Conservation (phyloP, 2,797 vertebrate genomes). For the Astyanax mexicanus region DNA sequence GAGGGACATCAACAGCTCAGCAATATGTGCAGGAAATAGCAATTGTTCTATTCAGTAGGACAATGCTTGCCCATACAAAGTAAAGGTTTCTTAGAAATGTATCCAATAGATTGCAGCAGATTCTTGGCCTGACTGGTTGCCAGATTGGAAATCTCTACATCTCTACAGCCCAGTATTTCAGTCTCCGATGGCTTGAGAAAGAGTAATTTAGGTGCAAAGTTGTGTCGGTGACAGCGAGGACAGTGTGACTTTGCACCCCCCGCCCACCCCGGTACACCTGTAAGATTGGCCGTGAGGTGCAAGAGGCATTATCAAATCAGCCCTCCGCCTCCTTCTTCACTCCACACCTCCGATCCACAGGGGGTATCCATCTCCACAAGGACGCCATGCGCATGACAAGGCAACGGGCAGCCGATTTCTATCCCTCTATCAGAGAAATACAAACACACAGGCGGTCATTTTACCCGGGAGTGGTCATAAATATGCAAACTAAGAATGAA, state of each 20-base stretch:
- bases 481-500: constrained; percentile 52
- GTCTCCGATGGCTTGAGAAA: constrained; percentile 32
- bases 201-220: constrained; percentile 50
- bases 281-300: constrained; percentile 29
- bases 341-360: constrained; percentile 23
- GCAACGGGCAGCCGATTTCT: constrained; percentile 61
- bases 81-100: no score
- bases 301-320: constrained; percentile 46
- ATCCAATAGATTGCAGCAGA: no score
- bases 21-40: no score
- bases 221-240: constrained; percentile 54
- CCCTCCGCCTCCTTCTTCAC: constrained; percentile 18
- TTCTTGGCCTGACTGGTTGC: no score
- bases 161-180: neutral
- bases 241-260: constrained; percentile 59
- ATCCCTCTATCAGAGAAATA: constrained; percentile 48
- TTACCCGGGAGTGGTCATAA: constrained; percentile 54
- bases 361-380: constrained; percentile 50
- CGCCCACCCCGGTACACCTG: constrained; percentile 43
- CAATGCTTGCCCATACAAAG: no score
- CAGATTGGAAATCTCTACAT: neutral
- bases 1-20: no score
- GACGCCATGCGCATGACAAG: constrained; percentile 52
- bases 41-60: no score
- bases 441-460: constrained; percentile 49